A percentile compares a stretch with the other conserved stretches of the same genome.
Conservation (phyloP, 2,797 vertebrate species). For the Manis crassicaudata region DNA sequence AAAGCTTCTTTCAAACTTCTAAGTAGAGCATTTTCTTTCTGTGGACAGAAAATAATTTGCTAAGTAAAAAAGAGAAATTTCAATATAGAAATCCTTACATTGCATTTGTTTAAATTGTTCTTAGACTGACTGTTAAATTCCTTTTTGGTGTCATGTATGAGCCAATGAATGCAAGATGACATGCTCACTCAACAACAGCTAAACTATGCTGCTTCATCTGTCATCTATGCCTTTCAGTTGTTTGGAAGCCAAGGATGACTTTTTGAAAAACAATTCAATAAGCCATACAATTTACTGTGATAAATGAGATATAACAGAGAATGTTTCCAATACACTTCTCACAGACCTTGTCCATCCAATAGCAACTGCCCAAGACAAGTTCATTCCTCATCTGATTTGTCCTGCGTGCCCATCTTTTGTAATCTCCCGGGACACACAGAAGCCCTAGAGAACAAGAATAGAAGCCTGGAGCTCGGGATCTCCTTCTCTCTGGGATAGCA, state of each 20-base stretch:
- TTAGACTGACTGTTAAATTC: background rate
- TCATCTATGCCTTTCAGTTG: background rate
- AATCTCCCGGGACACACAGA: background rate
- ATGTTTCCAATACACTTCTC: background rate
- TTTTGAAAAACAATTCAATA: background rate
- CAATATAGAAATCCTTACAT: background rate
- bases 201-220: background rate
- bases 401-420: background rate
- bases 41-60: conserved; percentile 8
- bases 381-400: background rate
- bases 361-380: background rate
- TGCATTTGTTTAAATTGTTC: background rate
- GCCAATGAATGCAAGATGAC: background rate
- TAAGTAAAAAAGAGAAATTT: conserved; percentile 10
- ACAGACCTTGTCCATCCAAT: background rate
- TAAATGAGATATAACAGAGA: background rate
- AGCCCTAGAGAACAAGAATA: background rate
- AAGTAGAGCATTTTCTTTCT: background rate
- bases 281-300: background rate
- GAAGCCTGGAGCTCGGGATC: background rate
- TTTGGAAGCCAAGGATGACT: conserved; percentile 32
- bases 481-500: background rate
- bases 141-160: background rate
- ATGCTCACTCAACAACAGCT: background rate
- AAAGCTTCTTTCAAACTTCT: background rate